phyloP scores from a whole-genome alignment of 2,888 invertebrate genomes.

The Drosophila suboccidentalis region DNA sequence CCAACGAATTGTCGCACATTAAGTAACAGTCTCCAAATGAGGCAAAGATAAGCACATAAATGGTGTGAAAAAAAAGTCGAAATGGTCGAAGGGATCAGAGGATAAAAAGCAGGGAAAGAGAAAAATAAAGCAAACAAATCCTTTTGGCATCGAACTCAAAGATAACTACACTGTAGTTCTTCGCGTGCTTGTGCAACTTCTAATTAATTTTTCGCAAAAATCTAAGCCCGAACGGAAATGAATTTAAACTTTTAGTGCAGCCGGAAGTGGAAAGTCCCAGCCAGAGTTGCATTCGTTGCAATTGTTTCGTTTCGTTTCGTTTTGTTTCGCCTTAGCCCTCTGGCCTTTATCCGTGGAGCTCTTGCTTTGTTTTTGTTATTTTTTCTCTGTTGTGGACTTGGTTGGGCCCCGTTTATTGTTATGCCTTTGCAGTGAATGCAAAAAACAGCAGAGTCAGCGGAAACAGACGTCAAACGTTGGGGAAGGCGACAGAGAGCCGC shows the following conservation, averaged over 20 bases:
- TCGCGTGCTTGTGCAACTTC: conserved; percentile 67
- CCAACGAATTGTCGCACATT: conserved; percentile 33
- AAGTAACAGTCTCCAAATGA: conserved; percentile 7
- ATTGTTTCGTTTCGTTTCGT: conserved; percentile 49
- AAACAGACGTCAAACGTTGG: conserved; percentile 50
- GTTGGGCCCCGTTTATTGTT: conserved; percentile 56
- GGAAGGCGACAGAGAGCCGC: conserved; percentile 18
- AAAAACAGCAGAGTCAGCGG: conserved; percentile 26
- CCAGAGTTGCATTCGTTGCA: conserved; percentile 66
- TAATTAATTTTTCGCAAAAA: conserved; percentile 72
- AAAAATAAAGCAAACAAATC: conserved; percentile 28
- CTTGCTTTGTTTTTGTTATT: conserved; percentile 32
- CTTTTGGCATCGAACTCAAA: conserved; percentile 39
- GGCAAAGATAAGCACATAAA: conserved; percentile 19
- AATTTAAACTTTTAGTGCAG: conserved; percentile 75
- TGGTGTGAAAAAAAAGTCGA: conserved; percentile 20
- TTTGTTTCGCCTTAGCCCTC: conserved; percentile 1
- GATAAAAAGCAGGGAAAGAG: not conserved
- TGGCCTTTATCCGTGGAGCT: conserved; percentile 7
- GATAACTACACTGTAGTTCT: conserved; percentile 32
- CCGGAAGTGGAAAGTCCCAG: conserved; percentile 63
- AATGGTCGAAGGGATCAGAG: conserved; percentile 8
- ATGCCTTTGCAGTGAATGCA: conserved; percentile 44
- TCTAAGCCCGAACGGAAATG: conserved; percentile 70
- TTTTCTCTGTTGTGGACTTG: conserved; percentile 17